Percentiles rank a stretch among this genome's conserved stretches.
Evolutionary conservation across 2,113 vertebrate species (phyloP).

Genomic region (Dicaeum eximium): DNA sequence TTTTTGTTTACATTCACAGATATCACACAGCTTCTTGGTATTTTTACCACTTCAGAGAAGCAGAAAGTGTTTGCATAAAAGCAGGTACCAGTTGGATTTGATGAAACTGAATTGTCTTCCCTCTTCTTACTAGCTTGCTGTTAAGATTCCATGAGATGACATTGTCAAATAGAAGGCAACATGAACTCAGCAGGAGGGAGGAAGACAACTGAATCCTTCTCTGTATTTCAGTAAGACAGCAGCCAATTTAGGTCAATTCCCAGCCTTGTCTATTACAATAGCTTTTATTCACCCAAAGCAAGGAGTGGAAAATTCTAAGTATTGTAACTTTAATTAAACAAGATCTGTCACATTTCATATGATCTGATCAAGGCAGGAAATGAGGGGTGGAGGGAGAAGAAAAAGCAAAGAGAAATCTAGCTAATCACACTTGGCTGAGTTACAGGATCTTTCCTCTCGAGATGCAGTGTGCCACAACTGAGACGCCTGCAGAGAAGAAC

Average conservation of each 20-base stretch:
- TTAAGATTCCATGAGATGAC: neutral
- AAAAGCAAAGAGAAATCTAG: neutral
- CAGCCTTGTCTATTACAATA: neutral
- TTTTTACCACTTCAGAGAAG: neutral
- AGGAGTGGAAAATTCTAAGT: neutral
- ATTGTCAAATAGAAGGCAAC: neutral
- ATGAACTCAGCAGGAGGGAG: neutral
- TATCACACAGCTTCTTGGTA: neutral
- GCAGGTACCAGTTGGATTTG: neutral
- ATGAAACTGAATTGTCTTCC: neutral
- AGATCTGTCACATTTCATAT: neutral
- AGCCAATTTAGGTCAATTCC: neutral
- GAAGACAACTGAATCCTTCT: neutral
- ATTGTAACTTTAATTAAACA: neutral
- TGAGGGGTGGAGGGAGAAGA: neutral
- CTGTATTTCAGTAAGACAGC: neutral
- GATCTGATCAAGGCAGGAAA: neutral
- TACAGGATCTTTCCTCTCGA: neutral
- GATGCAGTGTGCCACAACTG: neutral
- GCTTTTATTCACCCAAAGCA: neutral
- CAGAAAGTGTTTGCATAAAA: slow-evolving; percentile 9
- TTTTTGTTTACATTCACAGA: neutral
- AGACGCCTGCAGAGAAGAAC: neutral
- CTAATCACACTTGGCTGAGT: neutral
- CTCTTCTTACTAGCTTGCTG: neutral